Evolutionary conservation across 2,797 vertebrate species (phyloP).

Genomic region (Pangasius sanitwongsei): DNA sequence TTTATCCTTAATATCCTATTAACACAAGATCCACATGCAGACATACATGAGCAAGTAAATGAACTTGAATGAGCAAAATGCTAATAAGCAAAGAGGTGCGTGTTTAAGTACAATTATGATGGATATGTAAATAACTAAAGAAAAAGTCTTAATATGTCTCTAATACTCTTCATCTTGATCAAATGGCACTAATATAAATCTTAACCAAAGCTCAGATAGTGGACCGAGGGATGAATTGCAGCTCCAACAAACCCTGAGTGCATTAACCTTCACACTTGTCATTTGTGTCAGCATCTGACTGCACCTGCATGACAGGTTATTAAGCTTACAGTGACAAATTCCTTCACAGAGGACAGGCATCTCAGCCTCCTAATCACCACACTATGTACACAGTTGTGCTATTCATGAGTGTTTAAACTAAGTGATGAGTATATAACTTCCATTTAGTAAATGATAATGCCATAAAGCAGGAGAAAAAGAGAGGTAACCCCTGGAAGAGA

Average conservation of each 20-base stretch:
- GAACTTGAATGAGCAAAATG: neutral
- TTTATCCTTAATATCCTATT: neutral
- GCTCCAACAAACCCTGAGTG: neutral
- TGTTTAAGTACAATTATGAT: neutral
- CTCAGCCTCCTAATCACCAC: neutral
- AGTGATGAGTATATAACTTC: neutral
- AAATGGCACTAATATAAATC: neutral
- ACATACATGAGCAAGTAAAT: neutral
- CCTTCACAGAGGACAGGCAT: neutral
- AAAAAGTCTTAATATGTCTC: neutral
- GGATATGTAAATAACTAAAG: neutral
- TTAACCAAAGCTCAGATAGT: neutral
- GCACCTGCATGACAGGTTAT: slow-evolving; percentile 19
- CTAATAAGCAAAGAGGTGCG: neutral
- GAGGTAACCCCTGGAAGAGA: slow-evolving; percentile 40
- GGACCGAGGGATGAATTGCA: neutral
- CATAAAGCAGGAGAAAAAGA: neutral
- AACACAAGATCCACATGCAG: neutral
- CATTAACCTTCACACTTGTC: slow-evolving; percentile 39
- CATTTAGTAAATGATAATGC: neutral
- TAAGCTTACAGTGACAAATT: slow-evolving; percentile 22
- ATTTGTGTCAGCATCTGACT: slow-evolving; percentile 24
- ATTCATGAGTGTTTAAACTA: neutral
- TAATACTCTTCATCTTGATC: neutral
- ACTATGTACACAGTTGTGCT: neutral